phyloP scores from a whole-genome alignment of 2,888 invertebrate genomes.

The Yponomeuta cagnagella region DNA sequence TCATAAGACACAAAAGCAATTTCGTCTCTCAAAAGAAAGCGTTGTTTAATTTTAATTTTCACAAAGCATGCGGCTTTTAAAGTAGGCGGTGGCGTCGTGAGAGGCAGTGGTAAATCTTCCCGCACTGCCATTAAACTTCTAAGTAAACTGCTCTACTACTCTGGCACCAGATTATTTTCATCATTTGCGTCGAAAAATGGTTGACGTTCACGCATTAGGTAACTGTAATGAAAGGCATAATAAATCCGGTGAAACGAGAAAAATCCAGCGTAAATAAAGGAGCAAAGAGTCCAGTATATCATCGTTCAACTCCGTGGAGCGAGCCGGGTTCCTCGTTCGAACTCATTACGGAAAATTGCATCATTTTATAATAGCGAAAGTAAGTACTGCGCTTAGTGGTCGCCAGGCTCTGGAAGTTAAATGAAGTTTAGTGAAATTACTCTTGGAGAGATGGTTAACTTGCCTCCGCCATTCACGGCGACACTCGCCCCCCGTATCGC shows the following conservation, averaged over 20 bases:
- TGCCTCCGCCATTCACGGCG: conserved; percentile 50
- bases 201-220: not conserved
- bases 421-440: conserved; percentile 71
- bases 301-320: conserved; percentile 9
- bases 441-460: conserved; percentile 64
- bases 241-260: conserved; percentile 5
- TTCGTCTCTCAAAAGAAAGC: not conserved
- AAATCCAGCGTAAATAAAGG: not conserved
- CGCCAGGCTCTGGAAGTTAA: conserved; percentile 67
- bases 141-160: not conserved
- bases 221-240: not conserved
- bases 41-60: not conserved
- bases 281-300: not conserved
- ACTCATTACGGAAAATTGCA: conserved; percentile 64
- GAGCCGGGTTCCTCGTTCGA: conserved; percentile 17
- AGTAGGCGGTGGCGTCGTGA: not conserved
- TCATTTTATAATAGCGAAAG: conserved; percentile 65
- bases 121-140: not conserved
- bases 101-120: not conserved
- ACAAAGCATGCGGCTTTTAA: not conserved
- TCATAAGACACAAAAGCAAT: not conserved
- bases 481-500: conserved; percentile 33
- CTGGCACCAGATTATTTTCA: conserved; percentile 4
- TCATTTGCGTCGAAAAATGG: not conserved
- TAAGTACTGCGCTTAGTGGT: conserved; percentile 64